Evolutionary conservation across 1,140 invertebrate species (phyloP), one percentile per base, ranked within the genome.

Genomic region (Drosophila kepulauana): DNA sequence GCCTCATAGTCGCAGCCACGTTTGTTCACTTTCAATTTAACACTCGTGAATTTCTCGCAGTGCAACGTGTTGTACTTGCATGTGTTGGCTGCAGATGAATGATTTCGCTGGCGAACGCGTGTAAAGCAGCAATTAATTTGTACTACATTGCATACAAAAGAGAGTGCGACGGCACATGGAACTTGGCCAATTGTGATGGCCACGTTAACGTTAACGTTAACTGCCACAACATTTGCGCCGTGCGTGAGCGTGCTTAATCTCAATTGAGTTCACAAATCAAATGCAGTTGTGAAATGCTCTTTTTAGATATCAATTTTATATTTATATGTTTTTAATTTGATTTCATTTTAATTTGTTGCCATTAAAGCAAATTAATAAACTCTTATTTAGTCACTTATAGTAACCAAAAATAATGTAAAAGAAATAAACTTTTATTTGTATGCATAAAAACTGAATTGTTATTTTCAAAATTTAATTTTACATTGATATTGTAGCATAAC

Each of bases 41-140:
- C 6, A 38, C 25, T 15, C 48, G 13, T 43, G 0, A 6, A 33
- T 82, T 88, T 79, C 38, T 56, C 16, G 0, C 49, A 68, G 80
- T 88, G 80, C 16, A 66, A 10, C 8, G 35, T 57, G 28, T 58
- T 64, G 80, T 72, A 79, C 76, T 81, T 88, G 81, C 81, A 81
- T 88, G 84, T 88, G 77, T 81, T 80, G 75, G 49, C 56, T 56
- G 65, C 74, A 89, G 85, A 89, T 89, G 86, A 81, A 90, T 85
- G 85, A 89, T 89, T 89, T 85, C 77, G 81, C 63, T 49, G 46
- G 48, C 16, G 74, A 89, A 89, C 85, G 85, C 85, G 85, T 89
- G 85, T 89, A 89, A 89, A 89, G 78, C 85, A 65, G 85, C 85
- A 89, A 89, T 89, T 89, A 89, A 89, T 89, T 89, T 89, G 85